These are phyloP conservation scores for Atrina japonica DNA, from an alignment of 2,888 invertebrate species.

Conservation along the genomic window DNA sequence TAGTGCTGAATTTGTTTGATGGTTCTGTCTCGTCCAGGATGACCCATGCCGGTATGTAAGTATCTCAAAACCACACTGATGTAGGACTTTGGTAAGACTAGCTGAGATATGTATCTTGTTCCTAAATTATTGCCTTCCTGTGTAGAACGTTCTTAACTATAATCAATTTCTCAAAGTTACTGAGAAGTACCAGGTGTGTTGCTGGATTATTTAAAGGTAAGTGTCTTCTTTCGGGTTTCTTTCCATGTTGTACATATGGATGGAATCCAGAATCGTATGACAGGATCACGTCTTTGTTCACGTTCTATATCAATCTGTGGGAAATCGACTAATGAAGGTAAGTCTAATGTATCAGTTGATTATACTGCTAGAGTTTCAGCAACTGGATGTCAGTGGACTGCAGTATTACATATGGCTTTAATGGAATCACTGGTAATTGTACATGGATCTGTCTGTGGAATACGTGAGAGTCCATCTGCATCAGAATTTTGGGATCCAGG, in stretches of 20 bases:
- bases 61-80: neutral
- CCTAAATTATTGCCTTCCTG: neutral
- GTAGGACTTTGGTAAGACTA: neutral
- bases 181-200: neutral
- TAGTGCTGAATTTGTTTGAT: neutral
- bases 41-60: slow-evolving; percentile 1
- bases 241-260: neutral
- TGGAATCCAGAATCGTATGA: neutral
- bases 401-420: slow-evolving; percentile 4
- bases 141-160: neutral
- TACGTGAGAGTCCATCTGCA: slow-evolving; percentile 5
- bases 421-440: neutral
- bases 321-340: neutral
- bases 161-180: neutral
- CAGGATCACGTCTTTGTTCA: slow-evolving; percentile 10
- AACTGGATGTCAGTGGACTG: neutral
- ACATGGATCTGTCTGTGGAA: neutral
- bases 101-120: neutral
- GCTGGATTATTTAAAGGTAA: slow-evolving; percentile 3
- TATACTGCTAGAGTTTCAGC: neutral
- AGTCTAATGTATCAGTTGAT: neutral
- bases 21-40: neutral
- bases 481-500: slow-evolving; percentile 9
- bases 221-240: slow-evolving; percentile 1
- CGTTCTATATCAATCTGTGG: neutral